Evolutionary conservation across 2,888 invertebrate species (phyloP).

Genomic region (Oeneis ivallda): DNA sequence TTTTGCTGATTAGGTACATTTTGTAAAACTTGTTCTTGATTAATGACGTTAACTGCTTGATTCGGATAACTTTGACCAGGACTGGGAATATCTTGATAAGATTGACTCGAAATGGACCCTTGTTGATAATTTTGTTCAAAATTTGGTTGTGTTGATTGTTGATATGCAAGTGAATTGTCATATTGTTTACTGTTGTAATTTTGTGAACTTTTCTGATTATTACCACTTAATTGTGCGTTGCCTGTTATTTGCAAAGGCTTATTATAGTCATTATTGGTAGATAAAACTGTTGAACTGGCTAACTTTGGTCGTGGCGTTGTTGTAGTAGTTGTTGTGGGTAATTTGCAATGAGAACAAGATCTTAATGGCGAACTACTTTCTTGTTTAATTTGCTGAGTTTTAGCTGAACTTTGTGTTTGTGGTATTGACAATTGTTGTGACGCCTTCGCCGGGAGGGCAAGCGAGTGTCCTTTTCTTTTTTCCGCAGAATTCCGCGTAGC

Average conservation of each 20-base stretch:
- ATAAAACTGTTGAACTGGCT: slow-evolving; percentile 1
- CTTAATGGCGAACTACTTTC: slow-evolving; percentile 51
- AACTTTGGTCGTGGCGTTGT: slow-evolving; percentile 58
- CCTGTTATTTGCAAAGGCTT: background rate
- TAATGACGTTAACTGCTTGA: slow-evolving; percentile 5
- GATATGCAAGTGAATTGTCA: background rate
- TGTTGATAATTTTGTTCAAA: background rate
- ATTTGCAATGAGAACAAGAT: slow-evolving; percentile 83
- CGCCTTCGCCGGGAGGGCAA: slow-evolving; percentile 52
- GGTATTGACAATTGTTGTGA: slow-evolving; percentile 43
- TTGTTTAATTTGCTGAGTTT: slow-evolving; percentile 14
- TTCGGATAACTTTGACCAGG: slow-evolving; percentile 1
- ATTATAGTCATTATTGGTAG: slow-evolving; percentile 12
- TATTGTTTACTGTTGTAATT: slow-evolving; percentile 10
- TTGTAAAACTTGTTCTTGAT: slow-evolving; percentile 11
- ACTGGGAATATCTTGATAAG: background rate
- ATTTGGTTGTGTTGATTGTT: slow-evolving; percentile 2
- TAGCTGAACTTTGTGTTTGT: background rate
- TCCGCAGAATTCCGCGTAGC: slow-evolving; percentile 32
- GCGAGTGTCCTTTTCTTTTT: slow-evolving; percentile 59
- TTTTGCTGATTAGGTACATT: background rate
- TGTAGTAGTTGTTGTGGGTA: slow-evolving; percentile 79
- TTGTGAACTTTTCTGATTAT: slow-evolving; percentile 6
- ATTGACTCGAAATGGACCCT: background rate
- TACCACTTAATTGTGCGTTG: slow-evolving; percentile 6